Evolutionary conservation across 2,888 invertebrate species (phyloP).

Genomic region (Aspidiotus destructor): DNA sequence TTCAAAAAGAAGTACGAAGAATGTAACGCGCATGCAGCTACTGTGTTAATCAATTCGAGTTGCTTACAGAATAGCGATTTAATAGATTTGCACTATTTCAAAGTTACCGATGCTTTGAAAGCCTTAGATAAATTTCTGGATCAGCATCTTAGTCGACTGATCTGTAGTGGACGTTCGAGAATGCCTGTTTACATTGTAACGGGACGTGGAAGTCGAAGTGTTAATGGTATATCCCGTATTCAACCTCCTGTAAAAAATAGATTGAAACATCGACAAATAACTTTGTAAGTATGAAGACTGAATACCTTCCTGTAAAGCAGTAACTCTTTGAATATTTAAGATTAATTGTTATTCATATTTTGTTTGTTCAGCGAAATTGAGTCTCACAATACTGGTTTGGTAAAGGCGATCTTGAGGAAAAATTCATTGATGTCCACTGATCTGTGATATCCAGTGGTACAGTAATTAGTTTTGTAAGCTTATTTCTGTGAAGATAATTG

Average conservation of each 20-base stretch:
- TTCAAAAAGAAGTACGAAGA: slow-evolving; percentile 27
- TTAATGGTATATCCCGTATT: slow-evolving; percentile 20
- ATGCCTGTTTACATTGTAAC: slow-evolving; percentile 24
- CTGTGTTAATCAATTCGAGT: slow-evolving; percentile 22
- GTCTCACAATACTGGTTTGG: slow-evolving; percentile 22
- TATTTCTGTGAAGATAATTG: too few species aligned
- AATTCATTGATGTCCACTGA: slow-evolving; percentile 12
- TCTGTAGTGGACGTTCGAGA: background rate
- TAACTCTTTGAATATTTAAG: background rate
- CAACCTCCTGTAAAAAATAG: slow-evolving; percentile 21
- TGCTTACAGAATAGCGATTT: slow-evolving; percentile 13
- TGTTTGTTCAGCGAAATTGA: slow-evolving; percentile 6
- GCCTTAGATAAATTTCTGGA: slow-evolving; percentile 34
- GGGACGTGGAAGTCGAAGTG: slow-evolving; percentile 21
- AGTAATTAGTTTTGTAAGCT: too few species aligned
- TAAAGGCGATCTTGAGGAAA: slow-evolving; percentile 20
- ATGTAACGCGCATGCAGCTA: slow-evolving; percentile 22
- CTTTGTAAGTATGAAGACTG: slow-evolving; percentile 10
- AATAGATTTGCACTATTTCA: slow-evolving; percentile 30
- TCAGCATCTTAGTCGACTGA: slow-evolving; percentile 28
- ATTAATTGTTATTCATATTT: slow-evolving; percentile 3
- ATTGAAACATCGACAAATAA: slow-evolving; percentile 17
- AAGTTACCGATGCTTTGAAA: slow-evolving; percentile 33
- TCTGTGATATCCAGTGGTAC: slow-evolving; percentile 14
- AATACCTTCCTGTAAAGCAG: background rate